A percentile compares a stretch with the other conserved stretches of the same genome.
phyloP scores from a whole-genome alignment of 2,888 invertebrate species.

The Harmothoe impar region DNA sequence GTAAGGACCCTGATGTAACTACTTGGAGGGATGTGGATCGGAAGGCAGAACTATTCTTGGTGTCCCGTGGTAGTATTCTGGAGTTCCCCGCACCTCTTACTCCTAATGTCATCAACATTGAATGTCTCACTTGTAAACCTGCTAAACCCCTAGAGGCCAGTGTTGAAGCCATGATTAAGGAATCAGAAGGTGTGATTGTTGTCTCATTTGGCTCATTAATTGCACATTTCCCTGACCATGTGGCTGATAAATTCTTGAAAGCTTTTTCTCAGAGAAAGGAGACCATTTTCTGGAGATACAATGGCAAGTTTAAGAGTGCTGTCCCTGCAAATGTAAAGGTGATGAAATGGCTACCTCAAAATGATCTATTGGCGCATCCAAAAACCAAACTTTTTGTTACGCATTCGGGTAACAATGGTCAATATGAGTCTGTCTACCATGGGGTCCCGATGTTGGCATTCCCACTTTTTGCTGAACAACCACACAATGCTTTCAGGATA shows the following conservation, averaged over 20 bases:
- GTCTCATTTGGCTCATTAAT: slow-evolving; percentile 54
- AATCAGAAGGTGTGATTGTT: slow-evolving; percentile 9
- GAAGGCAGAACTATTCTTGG: slow-evolving; percentile 30
- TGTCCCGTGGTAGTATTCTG: not conserved
- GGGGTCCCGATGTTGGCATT: slow-evolving; percentile 61
- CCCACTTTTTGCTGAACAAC: slow-evolving; percentile 59
- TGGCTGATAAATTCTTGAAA: not conserved
- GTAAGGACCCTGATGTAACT: slow-evolving; percentile 24
- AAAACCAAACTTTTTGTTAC: slow-evolving; percentile 57
- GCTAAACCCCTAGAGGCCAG: not conserved
- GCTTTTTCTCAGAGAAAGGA: slow-evolving; percentile 10
- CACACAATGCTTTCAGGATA: slow-evolving; percentile 53
- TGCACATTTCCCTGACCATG: not conserved
- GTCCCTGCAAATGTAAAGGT: slow-evolving; percentile 43
- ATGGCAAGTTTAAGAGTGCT: not conserved
- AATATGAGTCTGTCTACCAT: slow-evolving; percentile 60
- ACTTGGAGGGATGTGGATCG: not conserved
- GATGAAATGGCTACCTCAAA: slow-evolving; percentile 57
- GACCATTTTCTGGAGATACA: slow-evolving; percentile 51
- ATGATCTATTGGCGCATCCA: slow-evolving; percentile 56
- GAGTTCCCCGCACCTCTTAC: slow-evolving; percentile 35
- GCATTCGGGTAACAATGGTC: slow-evolving; percentile 56
- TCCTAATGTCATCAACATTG: slow-evolving; percentile 51
- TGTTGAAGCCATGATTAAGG: not conserved
- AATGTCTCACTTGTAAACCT: slow-evolving; percentile 50